Base-by-base conservation (phyloP, 1,140 invertebrate genomes). In the Colletes latitarsis region DNA sequence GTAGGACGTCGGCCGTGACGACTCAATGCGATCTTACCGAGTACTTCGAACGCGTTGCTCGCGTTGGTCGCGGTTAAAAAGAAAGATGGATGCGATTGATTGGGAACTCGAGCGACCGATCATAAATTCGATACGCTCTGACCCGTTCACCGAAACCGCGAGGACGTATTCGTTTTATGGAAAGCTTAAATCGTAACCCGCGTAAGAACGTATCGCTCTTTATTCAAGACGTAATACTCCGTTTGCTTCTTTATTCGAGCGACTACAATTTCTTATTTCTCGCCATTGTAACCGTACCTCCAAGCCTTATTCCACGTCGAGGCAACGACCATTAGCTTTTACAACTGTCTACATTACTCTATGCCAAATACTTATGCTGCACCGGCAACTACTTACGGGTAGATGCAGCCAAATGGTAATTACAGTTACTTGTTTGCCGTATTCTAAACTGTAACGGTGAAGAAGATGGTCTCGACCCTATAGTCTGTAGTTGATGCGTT, bases 281-380 rank as follows among this genome's bases (percentile, higher is more conserved):
- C 2, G 8, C 19, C 57, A n/a, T 21, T 43, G 43, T 67, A 67
- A 67, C 64, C 15, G n/a, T 10, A 43, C 17, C n/a, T 52, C 43
- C 30, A 30, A 49, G 63, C 9, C 43, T 49, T n/a, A n/a, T 49
- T 49, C 43, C 5, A 30, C 41, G 4, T 49, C 41, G 17, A n/a
- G 41, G 43, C 64, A 67, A 67, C 64, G 64, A 49, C 64, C 64
- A 67, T 67, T 67, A 67, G 64, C 64, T 67, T 67, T 67, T 43
- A 49, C 64, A 67, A 67, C 43, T 21, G 41, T 67, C 63, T 19
- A 49, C 64, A 67, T 67, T 67, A 67, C 21, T 63, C 60, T 63
- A 63, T 49, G 64, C n/a, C 64, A 43, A 21, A 67, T 67, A 49
- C 64, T 49, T 43, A 49, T 49, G 64, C n/a, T 9, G 9, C 17